Evolutionary conservation across 2,888 invertebrate species (phyloP).

Genomic region (Drosophila helvetica): DNA sequence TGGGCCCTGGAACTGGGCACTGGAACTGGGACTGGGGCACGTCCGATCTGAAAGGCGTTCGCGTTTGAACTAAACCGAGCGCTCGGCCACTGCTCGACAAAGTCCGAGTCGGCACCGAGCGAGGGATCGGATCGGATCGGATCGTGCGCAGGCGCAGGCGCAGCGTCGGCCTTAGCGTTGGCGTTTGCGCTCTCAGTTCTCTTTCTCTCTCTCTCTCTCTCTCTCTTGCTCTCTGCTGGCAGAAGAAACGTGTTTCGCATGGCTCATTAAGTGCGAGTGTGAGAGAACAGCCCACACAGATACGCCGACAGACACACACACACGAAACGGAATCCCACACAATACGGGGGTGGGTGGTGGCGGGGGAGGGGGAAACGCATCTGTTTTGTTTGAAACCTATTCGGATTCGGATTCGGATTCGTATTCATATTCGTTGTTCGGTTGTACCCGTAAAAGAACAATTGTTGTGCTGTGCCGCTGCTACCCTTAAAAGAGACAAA

Average conservation of each 20-base stretch:
- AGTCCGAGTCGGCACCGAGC: constrained; percentile 22
- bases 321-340: constrained; percentile 21
- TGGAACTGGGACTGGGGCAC: constrained; percentile 29
- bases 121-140: too few species aligned
- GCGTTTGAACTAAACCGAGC: constrained; percentile 75
- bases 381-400: constrained; percentile 56
- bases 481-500: constrained; percentile 57
- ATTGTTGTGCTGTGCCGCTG: constrained; percentile 31
- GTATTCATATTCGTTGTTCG: constrained; percentile 24
- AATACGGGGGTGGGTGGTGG: constrained; percentile 7
- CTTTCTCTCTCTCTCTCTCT: constrained; percentile 3
- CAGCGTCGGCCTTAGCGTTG: constrained; percentile 39
- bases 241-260: constrained; percentile 67
- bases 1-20: background rate
- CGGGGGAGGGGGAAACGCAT: constrained; percentile 57
- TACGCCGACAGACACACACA: constrained; percentile 13
- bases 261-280: constrained; percentile 38
- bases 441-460: constrained; percentile 49
- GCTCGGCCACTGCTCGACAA: constrained; percentile 37
- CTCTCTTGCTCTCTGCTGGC: too few species aligned
- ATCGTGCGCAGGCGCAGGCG: constrained; percentile 25
- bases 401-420: background rate
- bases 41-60: constrained; percentile 64
- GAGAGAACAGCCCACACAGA: constrained; percentile 56
- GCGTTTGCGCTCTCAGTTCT: background rate